Conservation (phyloP, 2,888 invertebrate species). For the Heliconius ismenius region DNA sequence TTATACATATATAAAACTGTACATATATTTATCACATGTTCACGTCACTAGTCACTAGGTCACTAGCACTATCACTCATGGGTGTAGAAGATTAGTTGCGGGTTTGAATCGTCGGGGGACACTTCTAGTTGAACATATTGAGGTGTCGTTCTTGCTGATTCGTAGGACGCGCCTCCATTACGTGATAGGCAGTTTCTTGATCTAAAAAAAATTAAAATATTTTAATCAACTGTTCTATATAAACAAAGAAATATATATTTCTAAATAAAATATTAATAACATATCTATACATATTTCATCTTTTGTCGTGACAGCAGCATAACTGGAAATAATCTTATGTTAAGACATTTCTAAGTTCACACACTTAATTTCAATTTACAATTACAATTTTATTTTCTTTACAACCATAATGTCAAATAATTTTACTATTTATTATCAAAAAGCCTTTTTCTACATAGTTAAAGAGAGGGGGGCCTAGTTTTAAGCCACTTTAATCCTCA, state of each 20-base stretch:
- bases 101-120: constrained; percentile 84
- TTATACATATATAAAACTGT: constrained; percentile 31
- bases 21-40: constrained; percentile 23
- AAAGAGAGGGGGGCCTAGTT: too few relatives aligned
- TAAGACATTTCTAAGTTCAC: too few relatives aligned
- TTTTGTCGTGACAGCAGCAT: too few relatives aligned
- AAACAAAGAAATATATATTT: neutral
- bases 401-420: too few relatives aligned
- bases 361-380: too few relatives aligned
- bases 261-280: too few relatives aligned
- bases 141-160: constrained; percentile 75
- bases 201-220: constrained; percentile 56
- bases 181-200: constrained; percentile 79
- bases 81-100: constrained; percentile 93
- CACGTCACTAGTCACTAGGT: constrained; percentile 21
- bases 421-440: too few relatives aligned
- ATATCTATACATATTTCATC: too few relatives aligned
- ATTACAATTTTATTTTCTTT: too few relatives aligned
- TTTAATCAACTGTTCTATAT: neutral
- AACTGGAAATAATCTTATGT: too few relatives aligned
- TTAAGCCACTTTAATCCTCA: too few relatives aligned
- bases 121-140: constrained; percentile 77
- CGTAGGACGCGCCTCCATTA: constrained; percentile 66
- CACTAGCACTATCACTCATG: constrained; percentile 75
- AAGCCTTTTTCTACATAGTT: too few relatives aligned